Conservation (phyloP, 1,140 invertebrate genomes). For the Drosophila eugracilis region DNA sequence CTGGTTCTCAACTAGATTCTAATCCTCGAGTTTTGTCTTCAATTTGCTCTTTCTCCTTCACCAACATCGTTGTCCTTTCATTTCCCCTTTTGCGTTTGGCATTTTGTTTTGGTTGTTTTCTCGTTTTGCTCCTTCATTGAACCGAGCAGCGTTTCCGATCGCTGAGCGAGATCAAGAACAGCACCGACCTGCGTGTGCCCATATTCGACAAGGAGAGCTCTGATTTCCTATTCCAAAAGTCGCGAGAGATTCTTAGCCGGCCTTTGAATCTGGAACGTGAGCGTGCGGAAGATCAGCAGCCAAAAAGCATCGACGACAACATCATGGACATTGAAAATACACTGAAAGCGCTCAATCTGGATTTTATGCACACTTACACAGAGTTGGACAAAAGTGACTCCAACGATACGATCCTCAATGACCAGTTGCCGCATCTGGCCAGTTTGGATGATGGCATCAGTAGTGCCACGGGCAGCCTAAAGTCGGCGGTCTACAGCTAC, state of each 20-base stretch:
- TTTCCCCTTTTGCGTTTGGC: slow-evolving; percentile 59
- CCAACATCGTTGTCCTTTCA: slow-evolving; percentile 52
- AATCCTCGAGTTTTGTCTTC: slow-evolving; percentile 55
- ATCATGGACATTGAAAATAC: slow-evolving; percentile 84
- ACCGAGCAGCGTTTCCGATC: slow-evolving; percentile 86
- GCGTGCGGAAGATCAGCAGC: slow-evolving; percentile 19
- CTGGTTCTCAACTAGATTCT: slow-evolving; percentile 29
- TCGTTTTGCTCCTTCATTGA: slow-evolving; percentile 51
- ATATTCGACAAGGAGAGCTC: slow-evolving; percentile 90
- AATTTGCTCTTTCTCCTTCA: slow-evolving; percentile 47
- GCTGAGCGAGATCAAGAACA: slow-evolving; percentile 80
- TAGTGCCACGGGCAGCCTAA: slow-evolving; percentile 77
- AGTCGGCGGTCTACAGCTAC: slow-evolving; percentile 80
- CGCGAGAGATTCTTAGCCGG: slow-evolving; percentile 88
- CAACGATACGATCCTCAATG: slow-evolving; percentile 81
- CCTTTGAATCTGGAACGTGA: slow-evolving; percentile 84
- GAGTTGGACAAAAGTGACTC: slow-evolving; percentile 84
- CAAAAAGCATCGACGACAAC: slow-evolving; percentile 74
- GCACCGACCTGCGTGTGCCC: slow-evolving; percentile 86
- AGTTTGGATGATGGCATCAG: slow-evolving; percentile 80
- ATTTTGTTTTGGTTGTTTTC: slow-evolving; percentile 54
- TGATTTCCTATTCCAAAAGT: slow-evolving; percentile 90
- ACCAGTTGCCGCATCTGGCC: slow-evolving; percentile 71
- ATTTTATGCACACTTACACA: slow-evolving; percentile 84
- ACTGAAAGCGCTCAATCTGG: slow-evolving; percentile 80